Evolutionary conservation across 2,113 vertebrate species (phyloP), one percentile per base, ranked within the genome.

Genomic region (Apeltes quadracus): DNA sequence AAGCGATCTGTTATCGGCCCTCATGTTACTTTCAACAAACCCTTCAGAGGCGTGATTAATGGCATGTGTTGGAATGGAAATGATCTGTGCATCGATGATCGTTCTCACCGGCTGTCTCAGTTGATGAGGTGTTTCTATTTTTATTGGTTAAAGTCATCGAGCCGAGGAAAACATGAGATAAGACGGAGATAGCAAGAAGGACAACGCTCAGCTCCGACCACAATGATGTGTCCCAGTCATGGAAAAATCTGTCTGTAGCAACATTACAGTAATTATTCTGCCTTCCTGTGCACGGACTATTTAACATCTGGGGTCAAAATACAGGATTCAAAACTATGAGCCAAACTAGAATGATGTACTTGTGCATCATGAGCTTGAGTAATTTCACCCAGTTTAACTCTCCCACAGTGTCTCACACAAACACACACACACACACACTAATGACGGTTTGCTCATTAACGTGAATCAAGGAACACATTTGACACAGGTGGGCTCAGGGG

Each of bases 311-410:
- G 25, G 16, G 68, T 39, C n/a, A 53, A 46, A 46, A 57, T 23
- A 46, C 2, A 12, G 61, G 34, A 72, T 59, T 20, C 29, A 8
- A 75, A 41, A 9, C 16, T 7, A 41, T 75, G 75, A 79, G 54
- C 84, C 75, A 83, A 57, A 39, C 15, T 13, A 36, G 14, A 41
- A 22, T 46, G 56, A n/a, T 27, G 54, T 46, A 69, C 2, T 2
- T 7, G 15, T 76, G 83, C 66, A 69, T 82, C 81, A 84, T 38
- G 5, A 55, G 51, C 38, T 83, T 85, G 82, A 87, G 77, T 86
- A 75, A 83, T 75, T 82, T 87, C 80, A n/a, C 72, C 43, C 6
- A 69, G 63, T 62, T 68, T 79, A 57, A 58, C 64, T 77, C 83
- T 76, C 72, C 2, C 36, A 57, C 55, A 61, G 74, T 73, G 69